Evolutionary conservation across 2,888 invertebrate genomes (phyloP).

Genomic region (Acanthosepion pharaonis): DNA sequence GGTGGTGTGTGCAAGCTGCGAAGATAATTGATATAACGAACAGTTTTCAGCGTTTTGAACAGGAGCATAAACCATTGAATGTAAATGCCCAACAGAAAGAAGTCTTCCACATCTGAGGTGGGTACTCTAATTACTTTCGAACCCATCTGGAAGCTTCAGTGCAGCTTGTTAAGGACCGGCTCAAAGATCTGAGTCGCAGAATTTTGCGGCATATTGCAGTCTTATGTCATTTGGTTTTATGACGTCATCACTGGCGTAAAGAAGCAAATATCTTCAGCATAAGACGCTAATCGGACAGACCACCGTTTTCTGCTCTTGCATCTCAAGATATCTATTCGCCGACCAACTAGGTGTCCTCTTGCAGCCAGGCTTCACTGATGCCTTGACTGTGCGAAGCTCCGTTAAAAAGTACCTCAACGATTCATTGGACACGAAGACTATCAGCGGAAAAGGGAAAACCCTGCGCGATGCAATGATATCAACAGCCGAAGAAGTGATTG

Average conservation of each 20-base stretch:
- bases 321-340: too few species aligned
- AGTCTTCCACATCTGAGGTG: background rate
- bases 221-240: background rate
- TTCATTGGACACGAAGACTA: too few species aligned
- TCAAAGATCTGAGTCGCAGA: background rate
- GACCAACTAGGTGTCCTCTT: too few species aligned
- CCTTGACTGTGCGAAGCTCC: too few species aligned
- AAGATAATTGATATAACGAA: background rate
- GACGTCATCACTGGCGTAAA: background rate
- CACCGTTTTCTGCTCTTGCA: too few species aligned
- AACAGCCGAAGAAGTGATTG: too few species aligned
- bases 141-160: constrained; percentile 22
- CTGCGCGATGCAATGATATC: too few species aligned
- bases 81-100: background rate
- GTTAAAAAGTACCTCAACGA: too few species aligned
- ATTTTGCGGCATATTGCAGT: background rate
- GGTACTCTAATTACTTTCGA: background rate
- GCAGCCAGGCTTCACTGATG: too few species aligned
- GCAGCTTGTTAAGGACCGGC: background rate
- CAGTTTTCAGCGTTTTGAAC: background rate
- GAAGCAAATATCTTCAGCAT: background rate
- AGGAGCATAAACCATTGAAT: background rate
- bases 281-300: background rate
- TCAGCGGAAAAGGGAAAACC: too few species aligned
- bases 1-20: background rate